These are phyloP conservation scores for silkworm (Bombyx mori) DNA, from an alignment of 1,140 invertebrate species.

Conservation along the genomic window DNA sequence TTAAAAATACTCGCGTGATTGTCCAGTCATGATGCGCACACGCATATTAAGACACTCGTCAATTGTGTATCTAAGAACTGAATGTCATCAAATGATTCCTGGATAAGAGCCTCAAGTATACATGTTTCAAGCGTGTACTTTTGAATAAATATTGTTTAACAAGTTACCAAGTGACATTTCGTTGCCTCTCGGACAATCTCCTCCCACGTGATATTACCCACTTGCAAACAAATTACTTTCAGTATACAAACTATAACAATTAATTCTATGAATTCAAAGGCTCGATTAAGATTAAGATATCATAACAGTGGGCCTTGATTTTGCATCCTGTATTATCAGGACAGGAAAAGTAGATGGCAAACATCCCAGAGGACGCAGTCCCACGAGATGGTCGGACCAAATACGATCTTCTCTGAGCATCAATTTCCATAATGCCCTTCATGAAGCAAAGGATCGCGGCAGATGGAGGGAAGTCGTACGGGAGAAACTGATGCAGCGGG, in stretches of 20 bases:
- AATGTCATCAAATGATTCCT: slow-evolving; percentile 62
- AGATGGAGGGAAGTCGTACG: no score
- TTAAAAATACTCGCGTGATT: neutral
- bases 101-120: slow-evolving; percentile 52
- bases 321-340: slow-evolving; percentile 45
- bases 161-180: slow-evolving; percentile 63
- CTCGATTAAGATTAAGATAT: slow-evolving; percentile 50
- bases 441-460: no score
- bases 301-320: neutral
- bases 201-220: slow-evolving; percentile 37
- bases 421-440: no score
- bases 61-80: slow-evolving; percentile 45
- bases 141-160: slow-evolving; percentile 66
- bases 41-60: slow-evolving; percentile 40
- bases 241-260: slow-evolving; percentile 55
- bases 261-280: slow-evolving; percentile 52
- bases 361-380: no score
- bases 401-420: no score
- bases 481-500: no score
- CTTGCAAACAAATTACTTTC: slow-evolving; percentile 40
- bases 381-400: no score
- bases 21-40: slow-evolving; percentile 13
- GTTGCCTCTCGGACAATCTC: slow-evolving; percentile 27
- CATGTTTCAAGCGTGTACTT: slow-evolving; percentile 46
- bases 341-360: neutral